A percentile compares a stretch with the other conserved stretches of the same genome.
phyloP scores from a whole-genome alignment of 2,888 invertebrate genomes.

The Tribolium freemani region DNA sequence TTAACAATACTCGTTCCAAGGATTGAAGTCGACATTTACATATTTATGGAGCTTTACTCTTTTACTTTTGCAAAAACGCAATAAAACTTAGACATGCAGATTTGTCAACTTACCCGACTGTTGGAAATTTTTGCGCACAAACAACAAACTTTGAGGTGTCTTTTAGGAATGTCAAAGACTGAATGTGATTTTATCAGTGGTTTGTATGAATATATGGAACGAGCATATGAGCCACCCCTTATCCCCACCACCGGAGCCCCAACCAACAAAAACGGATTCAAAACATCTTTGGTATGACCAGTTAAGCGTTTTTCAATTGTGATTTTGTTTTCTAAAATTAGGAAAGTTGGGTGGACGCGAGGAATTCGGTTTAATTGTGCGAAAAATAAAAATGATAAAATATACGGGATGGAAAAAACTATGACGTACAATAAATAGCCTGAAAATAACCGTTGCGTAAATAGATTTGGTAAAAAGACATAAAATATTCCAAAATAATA shows the following conservation, averaged over 20 bases:
- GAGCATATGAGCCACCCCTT: slow-evolving; percentile 30
- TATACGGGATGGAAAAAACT: slow-evolving; percentile 8
- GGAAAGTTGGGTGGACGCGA: background rate
- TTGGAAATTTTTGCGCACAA: background rate
- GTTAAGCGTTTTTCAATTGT: slow-evolving; percentile 14
- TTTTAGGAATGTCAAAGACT: slow-evolving; percentile 13
- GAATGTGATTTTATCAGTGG: slow-evolving; percentile 31
- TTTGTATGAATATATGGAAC: slow-evolving; percentile 31
- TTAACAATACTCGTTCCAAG: slow-evolving; percentile 3
- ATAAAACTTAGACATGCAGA: slow-evolving; percentile 27
- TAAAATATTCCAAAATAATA: slow-evolving; percentile 35
- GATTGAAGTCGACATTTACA: slow-evolving; percentile 17
- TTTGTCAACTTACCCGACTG: slow-evolving; percentile 14
- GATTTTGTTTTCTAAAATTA: background rate
- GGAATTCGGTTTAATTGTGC: background rate
- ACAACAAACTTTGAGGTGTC: slow-evolving; percentile 1
- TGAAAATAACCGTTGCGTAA: slow-evolving; percentile 30
- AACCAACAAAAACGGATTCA: slow-evolving; percentile 10
- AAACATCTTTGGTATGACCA: slow-evolving; percentile 18
- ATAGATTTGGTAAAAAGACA: slow-evolving; percentile 27
- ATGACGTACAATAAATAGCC: slow-evolving; percentile 25
- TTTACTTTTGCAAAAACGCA: slow-evolving; percentile 17
- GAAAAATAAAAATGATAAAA: slow-evolving; percentile 9
- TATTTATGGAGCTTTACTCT: slow-evolving; percentile 30
- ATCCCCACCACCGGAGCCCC: slow-evolving; percentile 11